These are phyloP conservation scores for Euplexia lucipara DNA, from an alignment of 2,888 invertebrate genomes.

Conservation along the genomic window DNA sequence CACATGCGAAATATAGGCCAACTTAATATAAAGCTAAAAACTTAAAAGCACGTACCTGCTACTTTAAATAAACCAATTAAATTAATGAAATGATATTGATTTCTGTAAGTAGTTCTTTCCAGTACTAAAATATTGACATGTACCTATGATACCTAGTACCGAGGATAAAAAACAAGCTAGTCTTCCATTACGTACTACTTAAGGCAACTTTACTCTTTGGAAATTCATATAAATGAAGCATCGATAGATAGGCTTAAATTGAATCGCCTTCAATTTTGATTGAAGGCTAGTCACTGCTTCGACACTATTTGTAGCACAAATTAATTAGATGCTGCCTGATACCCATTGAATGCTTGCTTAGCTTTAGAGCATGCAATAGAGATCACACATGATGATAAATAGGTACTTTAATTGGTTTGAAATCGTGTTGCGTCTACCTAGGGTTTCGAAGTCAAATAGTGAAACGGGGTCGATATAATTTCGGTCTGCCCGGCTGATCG, in stretches of 20 bases:
- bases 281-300: constrained; percentile 78
- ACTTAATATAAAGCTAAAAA: too few relatives aligned
- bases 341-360: constrained; percentile 57
- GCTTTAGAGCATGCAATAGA: constrained; percentile 50
- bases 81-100: too few relatives aligned
- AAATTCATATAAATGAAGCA: constrained; percentile 67
- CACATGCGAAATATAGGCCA: neutral
- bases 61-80: too few relatives aligned
- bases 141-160: constrained; percentile 14
- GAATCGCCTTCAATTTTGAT: constrained; percentile 80
- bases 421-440: neutral
- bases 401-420: constrained; percentile 39
- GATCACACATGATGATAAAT: constrained; percentile 57
- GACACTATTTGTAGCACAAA: constrained; percentile 76
- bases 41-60: too few relatives aligned
- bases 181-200: too few relatives aligned
- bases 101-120: too few relatives aligned
- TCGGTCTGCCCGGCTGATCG: too few relatives aligned
- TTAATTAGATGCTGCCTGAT: constrained; percentile 76
- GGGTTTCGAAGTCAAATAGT: too few relatives aligned
- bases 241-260: constrained; percentile 77
- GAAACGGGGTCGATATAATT: too few relatives aligned
- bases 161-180: too few relatives aligned
- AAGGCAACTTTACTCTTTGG: constrained; percentile 68
- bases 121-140: too few relatives aligned